Conservation (phyloP, 2,888 invertebrate species). For the Sericinus montela region DNA sequence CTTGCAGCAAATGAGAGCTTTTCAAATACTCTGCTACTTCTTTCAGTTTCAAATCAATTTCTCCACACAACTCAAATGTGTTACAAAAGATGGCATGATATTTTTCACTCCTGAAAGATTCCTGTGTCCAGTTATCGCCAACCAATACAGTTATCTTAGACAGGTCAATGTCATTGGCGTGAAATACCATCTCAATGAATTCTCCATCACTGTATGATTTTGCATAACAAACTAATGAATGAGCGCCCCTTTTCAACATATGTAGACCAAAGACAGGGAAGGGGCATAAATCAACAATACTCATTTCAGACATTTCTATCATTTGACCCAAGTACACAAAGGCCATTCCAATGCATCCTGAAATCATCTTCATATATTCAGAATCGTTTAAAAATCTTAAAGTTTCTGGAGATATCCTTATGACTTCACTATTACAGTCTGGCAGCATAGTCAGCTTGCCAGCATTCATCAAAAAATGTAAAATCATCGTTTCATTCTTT, state of each 20-base stretch:
- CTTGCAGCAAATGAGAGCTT: slow-evolving; percentile 49
- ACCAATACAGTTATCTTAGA: slow-evolving; percentile 54
- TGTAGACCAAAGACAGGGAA: slow-evolving; percentile 82
- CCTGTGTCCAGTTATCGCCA: slow-evolving; percentile 46
- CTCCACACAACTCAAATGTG: slow-evolving; percentile 77
- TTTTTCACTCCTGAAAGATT: slow-evolving; percentile 41
- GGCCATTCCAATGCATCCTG: slow-evolving; percentile 49
- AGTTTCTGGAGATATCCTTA: slow-evolving; percentile 46
- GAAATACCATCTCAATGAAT: slow-evolving; percentile 63
- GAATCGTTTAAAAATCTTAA: slow-evolving; percentile 73
- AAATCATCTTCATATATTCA: slow-evolving; percentile 60
- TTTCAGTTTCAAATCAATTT: slow-evolving; percentile 61
- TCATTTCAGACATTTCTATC: slow-evolving; percentile 43
- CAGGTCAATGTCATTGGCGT: slow-evolving; percentile 55
- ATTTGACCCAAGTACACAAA: slow-evolving; percentile 60
- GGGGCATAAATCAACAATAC: slow-evolving; percentile 79
- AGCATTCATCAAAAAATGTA: slow-evolving; percentile 52
- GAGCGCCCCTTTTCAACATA: slow-evolving; percentile 71
- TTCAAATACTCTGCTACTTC: slow-evolving; percentile 43
- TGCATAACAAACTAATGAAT: slow-evolving; percentile 64
- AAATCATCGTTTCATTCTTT: slow-evolving; percentile 42
- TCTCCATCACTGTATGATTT: slow-evolving; percentile 49
- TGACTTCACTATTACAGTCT: slow-evolving; percentile 34
- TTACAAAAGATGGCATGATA: slow-evolving; percentile 78
- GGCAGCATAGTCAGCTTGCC: slow-evolving; percentile 56